Percentiles rank a stretch among this genome's conserved stretches.
Evolutionary conservation across 2,113 vertebrate species (phyloP).

Genomic region (Rallus limicola): DNA sequence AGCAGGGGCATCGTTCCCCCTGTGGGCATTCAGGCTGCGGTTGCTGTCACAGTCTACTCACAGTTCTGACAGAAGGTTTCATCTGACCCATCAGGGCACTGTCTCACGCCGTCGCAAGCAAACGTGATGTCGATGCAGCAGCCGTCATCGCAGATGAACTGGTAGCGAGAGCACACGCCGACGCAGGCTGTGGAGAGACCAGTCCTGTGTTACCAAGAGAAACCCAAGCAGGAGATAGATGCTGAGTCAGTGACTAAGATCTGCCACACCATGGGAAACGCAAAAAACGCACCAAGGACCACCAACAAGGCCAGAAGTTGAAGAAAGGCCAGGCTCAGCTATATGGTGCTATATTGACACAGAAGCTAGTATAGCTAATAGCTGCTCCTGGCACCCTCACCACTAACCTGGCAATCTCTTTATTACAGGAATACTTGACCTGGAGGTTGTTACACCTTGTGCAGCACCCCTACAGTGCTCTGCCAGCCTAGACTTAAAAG

Average conservation of each 20-base stretch:
- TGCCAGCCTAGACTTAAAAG: background rate
- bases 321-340: background rate
- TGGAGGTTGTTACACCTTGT: background rate
- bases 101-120: constrained; percentile 89
- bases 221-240: background rate
- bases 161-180: constrained; percentile 87
- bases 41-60: constrained; percentile 60
- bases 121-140: constrained; percentile 94
- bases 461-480: background rate
- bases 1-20: background rate
- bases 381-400: background rate
- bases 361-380: background rate
- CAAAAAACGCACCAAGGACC: background rate
- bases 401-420: background rate
- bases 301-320: background rate
- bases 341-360: background rate
- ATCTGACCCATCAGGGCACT: constrained; percentile 92
- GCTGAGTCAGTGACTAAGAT: background rate
- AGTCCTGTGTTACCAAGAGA: constrained; percentile 17
- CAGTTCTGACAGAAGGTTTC: constrained; percentile 92
- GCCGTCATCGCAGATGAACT: constrained; percentile 93
- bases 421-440: background rate
- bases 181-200: constrained; percentile 80
- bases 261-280: background rate
- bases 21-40: background rate